These are phyloP conservation scores for Aquatica leii DNA, from an alignment of 2,888 invertebrate species.

Conservation along the genomic window DNA sequence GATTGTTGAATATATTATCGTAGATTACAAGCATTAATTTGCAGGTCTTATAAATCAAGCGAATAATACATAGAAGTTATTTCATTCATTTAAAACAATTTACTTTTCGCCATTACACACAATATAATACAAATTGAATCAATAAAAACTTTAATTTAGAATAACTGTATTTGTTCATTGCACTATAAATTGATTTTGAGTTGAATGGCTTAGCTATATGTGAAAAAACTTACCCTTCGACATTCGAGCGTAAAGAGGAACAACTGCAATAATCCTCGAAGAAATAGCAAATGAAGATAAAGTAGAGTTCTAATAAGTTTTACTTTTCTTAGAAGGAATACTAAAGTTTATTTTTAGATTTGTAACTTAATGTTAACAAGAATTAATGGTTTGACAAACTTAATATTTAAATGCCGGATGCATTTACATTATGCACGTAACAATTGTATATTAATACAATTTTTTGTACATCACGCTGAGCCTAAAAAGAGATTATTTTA, in stretches of 20 bases:
- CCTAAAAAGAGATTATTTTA: too few species aligned
- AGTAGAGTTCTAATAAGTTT: constrained; percentile 24
- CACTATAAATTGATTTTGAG: constrained; percentile 8
- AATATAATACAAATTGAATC: too few species aligned
- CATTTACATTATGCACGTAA: too few species aligned
- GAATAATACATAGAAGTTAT: too few species aligned
- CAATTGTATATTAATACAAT: too few species aligned
- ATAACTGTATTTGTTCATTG: background rate
- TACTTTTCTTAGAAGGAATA: constrained; percentile 17
- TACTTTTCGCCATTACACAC: too few species aligned
- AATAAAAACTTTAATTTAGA: too few species aligned
- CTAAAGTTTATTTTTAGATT: constrained; percentile 12
- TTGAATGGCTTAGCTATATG: constrained; percentile 1
- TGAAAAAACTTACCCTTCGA: constrained; percentile 11
- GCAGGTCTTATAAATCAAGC: too few species aligned
- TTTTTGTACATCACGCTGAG: too few species aligned
- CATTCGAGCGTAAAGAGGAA: constrained; percentile 9
- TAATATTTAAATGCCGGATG: background rate
- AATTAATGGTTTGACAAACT: background rate
- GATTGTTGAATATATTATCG: too few species aligned
- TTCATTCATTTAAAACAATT: too few species aligned
- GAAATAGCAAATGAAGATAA: constrained; percentile 27
- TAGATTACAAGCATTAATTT: too few species aligned
- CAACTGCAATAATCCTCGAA: constrained; percentile 21
- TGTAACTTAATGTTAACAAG: background rate